Percentiles rank a stretch among this genome's conserved stretches.
phyloP scores from a whole-genome alignment of 2,888 invertebrate genomes.

The Mechanitis messenoides region DNA sequence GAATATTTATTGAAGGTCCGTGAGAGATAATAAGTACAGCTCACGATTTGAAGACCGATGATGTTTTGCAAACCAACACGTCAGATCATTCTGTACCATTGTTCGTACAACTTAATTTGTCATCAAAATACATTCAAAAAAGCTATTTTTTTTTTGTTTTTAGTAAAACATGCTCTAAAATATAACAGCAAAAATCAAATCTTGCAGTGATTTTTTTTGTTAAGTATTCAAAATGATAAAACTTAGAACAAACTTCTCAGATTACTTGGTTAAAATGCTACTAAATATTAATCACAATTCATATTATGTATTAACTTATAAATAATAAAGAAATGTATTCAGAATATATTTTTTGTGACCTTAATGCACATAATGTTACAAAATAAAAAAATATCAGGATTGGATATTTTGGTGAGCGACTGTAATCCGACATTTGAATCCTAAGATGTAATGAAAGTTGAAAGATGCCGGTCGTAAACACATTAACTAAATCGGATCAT shows the following conservation, averaged over 20 bases:
- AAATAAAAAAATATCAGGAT: not conserved
- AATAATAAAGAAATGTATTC: not conserved
- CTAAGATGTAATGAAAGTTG: conserved; percentile 43
- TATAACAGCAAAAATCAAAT: too few species aligned
- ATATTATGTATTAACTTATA: too few species aligned
- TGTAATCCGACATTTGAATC: conserved; percentile 24
- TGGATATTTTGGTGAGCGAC: conserved; percentile 5
- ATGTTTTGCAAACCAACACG: conserved; percentile 3
- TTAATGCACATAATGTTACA: not conserved
- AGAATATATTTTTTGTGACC: not conserved
- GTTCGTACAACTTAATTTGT: not conserved
- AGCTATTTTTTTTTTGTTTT: too few species aligned
- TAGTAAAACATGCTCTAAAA: too few species aligned
- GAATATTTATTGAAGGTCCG: conserved; percentile 7
- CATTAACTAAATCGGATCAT: conserved; percentile 61
- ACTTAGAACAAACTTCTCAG: too few species aligned
- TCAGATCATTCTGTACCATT: conserved; percentile 3
- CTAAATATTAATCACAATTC: too few species aligned
- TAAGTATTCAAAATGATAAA: too few species aligned
- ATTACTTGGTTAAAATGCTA: too few species aligned
- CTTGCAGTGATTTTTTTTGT: too few species aligned
- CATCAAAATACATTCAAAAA: not conserved
- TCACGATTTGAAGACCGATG: conserved; percentile 6
- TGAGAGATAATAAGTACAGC: conserved; percentile 5
- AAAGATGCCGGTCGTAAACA: conserved; percentile 61